Evolutionary conservation across 2,797 vertebrate genomes (phyloP), one percentile per base, ranked within the genome.

Genomic region (Fistularia commersonii): DNA sequence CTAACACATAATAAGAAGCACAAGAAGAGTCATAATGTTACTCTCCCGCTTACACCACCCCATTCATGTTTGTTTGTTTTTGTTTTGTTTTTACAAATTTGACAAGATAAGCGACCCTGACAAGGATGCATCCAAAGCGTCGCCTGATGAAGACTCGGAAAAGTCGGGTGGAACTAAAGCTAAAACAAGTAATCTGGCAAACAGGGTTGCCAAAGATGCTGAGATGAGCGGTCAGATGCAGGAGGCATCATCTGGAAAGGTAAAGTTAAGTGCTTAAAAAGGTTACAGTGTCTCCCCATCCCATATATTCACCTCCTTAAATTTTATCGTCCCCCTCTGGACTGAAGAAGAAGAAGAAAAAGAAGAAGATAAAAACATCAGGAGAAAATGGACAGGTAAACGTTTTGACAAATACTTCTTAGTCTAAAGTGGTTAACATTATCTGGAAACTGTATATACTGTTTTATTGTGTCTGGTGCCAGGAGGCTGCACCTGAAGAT

Each of bases 291-390:
- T n/a, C 11, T 38, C 7, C 3, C 31, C 32, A 31, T 35, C 14
- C 3, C 11, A 5, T 34, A 6, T 47, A 7, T 9, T 37, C 23
- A 3, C 11, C 23, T 43, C 73, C 60, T 47, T 62, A 71, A 70
- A 32, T 64, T 48, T 33, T 55, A 48, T 32, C 96, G 94, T 61
- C 79, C 35, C 48, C 50, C 54, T 47, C 63, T 32, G 84, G 77
- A 86, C 68, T 82, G 12, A 90, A 92, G 57, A 98, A 95, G 87
- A 98, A 96, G 69, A 98, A 93, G 75, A 99, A 94, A 86, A 97
- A 94, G 82, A 96, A 91, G 80, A 98, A 92, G 85, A 83, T 83
- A 13, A 97, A 92, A 87, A 87, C 50, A 0, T 9, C 76, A 0
- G 1, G 85, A 47, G 88, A 81, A 54, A 90, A 91, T 11, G 12